These are phyloP conservation scores for Lacerta agilis DNA, from an alignment of 2,797 vertebrate species.

Conservation along the genomic window DNA sequence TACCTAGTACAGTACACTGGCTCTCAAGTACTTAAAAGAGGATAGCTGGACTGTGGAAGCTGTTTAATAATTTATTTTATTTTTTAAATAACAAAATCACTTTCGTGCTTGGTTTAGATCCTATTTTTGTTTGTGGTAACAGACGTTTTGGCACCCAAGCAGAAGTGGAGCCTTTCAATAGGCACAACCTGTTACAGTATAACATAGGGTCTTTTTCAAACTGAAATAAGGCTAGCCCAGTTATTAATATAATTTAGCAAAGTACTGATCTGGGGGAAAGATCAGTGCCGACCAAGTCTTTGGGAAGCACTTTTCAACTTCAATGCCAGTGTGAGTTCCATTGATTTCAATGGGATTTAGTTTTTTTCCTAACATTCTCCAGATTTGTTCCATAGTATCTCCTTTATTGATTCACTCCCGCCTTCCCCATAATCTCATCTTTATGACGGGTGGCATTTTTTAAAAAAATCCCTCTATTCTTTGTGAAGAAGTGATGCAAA, in stretches of 20 bases:
- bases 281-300: too few species aligned
- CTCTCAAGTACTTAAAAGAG: neutral
- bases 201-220: neutral
- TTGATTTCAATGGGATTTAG: neutral
- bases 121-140: neutral
- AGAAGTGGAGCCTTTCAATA: neutral
- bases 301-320: neutral
- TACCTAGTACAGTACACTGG: neutral
- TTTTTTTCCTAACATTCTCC: neutral
- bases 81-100: neutral
- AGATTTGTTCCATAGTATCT: neutral
- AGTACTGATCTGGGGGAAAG: too few species aligned
- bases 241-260: neutral
- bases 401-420: too few species aligned
- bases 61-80: neutral
- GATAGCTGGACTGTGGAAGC: neutral
- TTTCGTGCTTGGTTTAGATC: neutral
- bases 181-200: neutral
- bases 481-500: neutral
- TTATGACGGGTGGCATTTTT: neutral
- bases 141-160: neutral
- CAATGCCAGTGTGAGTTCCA: neutral
- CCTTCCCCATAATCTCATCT: neutral
- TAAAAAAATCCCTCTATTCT: neutral
- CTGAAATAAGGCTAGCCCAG: neutral